phyloP scores from a whole-genome alignment of 2,888 invertebrate species.

The Timema cristinae region DNA sequence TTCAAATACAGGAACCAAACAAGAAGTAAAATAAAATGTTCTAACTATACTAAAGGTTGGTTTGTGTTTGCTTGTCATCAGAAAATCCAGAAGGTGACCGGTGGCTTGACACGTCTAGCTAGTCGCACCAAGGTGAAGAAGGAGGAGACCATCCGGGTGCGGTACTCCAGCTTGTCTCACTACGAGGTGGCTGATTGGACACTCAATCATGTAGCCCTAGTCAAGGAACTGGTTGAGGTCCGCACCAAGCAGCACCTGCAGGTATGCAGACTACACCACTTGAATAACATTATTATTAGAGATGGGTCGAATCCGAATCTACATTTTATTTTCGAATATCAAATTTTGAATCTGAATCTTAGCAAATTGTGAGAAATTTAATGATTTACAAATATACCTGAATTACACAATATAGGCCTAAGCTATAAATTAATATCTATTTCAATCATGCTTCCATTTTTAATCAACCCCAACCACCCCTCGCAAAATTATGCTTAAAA shows the following conservation, averaged over 20 bases:
- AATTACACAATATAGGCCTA: too few relatives aligned
- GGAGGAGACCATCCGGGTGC: slow-evolving; percentile 69
- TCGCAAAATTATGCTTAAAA: too few relatives aligned
- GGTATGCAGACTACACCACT: slow-evolving; percentile 44
- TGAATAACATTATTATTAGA: not conserved
- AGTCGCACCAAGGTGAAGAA: slow-evolving; percentile 84
- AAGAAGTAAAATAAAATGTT: not conserved
- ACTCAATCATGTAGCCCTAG: slow-evolving; percentile 68
- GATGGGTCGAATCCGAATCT: too few relatives aligned
- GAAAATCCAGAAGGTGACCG: slow-evolving; percentile 92
- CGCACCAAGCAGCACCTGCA: slow-evolving; percentile 71
- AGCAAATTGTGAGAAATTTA: too few relatives aligned
- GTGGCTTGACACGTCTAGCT: slow-evolving; percentile 84
- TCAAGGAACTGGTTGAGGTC: slow-evolving; percentile 77
- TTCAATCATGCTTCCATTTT: too few relatives aligned
- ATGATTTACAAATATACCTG: too few relatives aligned
- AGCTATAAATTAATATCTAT: too few relatives aligned
- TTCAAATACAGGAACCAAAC: not conserved
- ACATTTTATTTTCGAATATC: too few relatives aligned
- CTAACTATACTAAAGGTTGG: not conserved
- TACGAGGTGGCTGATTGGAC: slow-evolving; percentile 61
- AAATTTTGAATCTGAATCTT: too few relatives aligned
- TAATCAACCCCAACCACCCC: too few relatives aligned
- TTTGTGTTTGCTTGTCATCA: slow-evolving; percentile 37
- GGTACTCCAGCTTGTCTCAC: slow-evolving; percentile 39